A percentile compares a stretch with the other conserved stretches of the same genome.
Evolutionary conservation across 2,797 vertebrate genomes (phyloP).

Genomic region (Cygnus olor): DNA sequence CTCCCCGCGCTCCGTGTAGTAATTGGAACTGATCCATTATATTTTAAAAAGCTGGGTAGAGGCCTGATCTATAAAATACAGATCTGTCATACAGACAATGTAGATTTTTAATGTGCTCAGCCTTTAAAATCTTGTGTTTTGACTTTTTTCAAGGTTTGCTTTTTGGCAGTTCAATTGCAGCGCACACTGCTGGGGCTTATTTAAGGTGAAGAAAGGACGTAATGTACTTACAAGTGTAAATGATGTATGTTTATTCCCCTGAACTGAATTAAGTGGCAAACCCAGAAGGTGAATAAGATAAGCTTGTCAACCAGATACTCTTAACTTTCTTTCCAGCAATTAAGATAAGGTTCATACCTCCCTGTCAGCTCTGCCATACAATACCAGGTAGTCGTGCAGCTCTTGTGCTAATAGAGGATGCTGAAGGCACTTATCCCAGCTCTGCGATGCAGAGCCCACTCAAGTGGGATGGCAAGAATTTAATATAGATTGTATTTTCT

Average conservation of each 20-base stretch:
- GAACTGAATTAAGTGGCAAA: constrained; percentile 30
- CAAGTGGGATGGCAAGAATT: neutral
- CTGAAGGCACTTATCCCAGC: neutral
- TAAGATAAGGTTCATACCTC: constrained; percentile 21
- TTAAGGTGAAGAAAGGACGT: constrained; percentile 25
- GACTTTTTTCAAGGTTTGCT: constrained; percentile 37
- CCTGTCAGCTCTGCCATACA: neutral
- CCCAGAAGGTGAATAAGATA: neutral
- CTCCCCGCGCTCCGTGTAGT: neutral
- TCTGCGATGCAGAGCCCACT: constrained; percentile 5
- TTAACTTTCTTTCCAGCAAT: constrained; percentile 16
- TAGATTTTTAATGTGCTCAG: neutral
- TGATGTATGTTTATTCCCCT: constrained; percentile 41
- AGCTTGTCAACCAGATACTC: neutral
- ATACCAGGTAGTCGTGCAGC: neutral
- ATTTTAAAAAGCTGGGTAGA: constrained; percentile 6
- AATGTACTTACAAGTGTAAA: constrained; percentile 46
- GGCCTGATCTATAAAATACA: constrained; percentile 24
- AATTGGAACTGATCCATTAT: neutral
- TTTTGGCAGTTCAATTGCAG: constrained; percentile 45
- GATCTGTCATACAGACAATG: neutral
- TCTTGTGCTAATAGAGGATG: neutral
- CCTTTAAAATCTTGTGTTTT: neutral
- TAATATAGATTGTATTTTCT: neutral
- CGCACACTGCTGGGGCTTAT: constrained; percentile 24